Base-by-base conservation (phyloP, 2,797 vertebrate species). In the Coregonus ussuriensis region DNA sequence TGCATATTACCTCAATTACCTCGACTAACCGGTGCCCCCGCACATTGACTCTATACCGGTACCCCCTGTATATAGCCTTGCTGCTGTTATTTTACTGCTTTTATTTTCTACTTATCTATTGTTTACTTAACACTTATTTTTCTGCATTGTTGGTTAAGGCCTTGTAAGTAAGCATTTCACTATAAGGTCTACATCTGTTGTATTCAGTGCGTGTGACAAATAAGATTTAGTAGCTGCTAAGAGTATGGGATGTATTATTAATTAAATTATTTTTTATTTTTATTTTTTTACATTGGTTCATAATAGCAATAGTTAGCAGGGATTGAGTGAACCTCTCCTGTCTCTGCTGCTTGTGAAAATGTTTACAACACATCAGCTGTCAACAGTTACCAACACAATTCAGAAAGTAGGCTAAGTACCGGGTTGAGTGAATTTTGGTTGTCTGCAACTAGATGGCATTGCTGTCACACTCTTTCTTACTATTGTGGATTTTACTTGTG, bases 381-480 rank as follows among this genome's bases (percentile, higher is more conserved):
- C 59, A 25, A 25, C 25, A 63, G 59, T 62, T 62, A 62, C n/a
- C 21, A n/a, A 62, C 59, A 62, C 41, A 47, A 11, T 13, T 47
- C 41, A 47, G 0, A 47, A 47, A 47, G 41, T 47, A 47, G 41
- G 9, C 41, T 47, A 11, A 7, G 59, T 25, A 11, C n/a, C 3
- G 33, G 4, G 3, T 33, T 13, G 14, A 0, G 0, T 73, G 81
- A 74, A 85, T 81, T 89, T 81, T 13, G 29, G 0, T 0, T 15
- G 6, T 51, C 37, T 0, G 0, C 84, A 91, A 88, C 86, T 79
- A 89, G 91, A 79, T 89, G 87, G 86, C 59, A 76, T 29, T 84
- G 75, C 65, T 79, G 11, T 73, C 54, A 29, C 66, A 83, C 11
- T 53, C 66, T 75, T 70, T 11, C 15, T 31, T 37, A 56, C 76